A percentile compares a stretch with the other conserved stretches of the same genome.
These are phyloP conservation scores for Augochlora pura DNA, from an alignment of 1,140 invertebrate genomes.

Conservation along the genomic window DNA sequence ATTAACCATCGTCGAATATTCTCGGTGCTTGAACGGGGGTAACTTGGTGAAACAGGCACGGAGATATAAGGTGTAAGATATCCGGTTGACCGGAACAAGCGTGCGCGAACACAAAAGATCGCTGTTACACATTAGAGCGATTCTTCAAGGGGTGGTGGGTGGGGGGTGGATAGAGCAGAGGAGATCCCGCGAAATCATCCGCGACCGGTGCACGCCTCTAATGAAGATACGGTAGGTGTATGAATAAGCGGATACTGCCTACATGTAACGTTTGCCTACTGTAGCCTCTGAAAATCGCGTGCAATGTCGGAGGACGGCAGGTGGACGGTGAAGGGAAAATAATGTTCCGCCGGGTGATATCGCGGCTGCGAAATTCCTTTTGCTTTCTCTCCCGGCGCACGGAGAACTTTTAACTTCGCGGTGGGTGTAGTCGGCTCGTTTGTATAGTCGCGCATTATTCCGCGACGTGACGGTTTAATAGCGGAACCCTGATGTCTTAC, in stretches of 20 bases:
- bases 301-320: conserved; percentile 65
- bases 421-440: conserved; percentile 61
- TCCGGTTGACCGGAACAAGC: neutral
- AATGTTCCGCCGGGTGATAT: conserved; percentile 61
- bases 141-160: conserved; percentile 19
- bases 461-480: conserved; percentile 60
- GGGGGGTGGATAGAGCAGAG: conserved; percentile 13
- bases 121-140: neutral
- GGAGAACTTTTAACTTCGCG: conserved; percentile 50
- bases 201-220: conserved; percentile 40
- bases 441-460: conserved; percentile 60
- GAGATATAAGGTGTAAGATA: no score
- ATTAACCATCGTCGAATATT: no score
- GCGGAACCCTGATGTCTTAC: conserved; percentile 54
- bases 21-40: no score
- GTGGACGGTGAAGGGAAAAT: conserved; percentile 66
- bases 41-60: no score
- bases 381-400: conserved; percentile 58
- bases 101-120: no score
- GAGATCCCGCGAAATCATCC: conserved; percentile 61
- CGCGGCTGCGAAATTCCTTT: conserved; percentile 64
- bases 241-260: conserved; percentile 51
- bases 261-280: conserved; percentile 7
- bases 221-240: conserved; percentile 62
- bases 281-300: conserved; percentile 60